A percentile compares a stretch with the other conserved stretches of the same genome.
phyloP scores from a whole-genome alignment of 2,797 vertebrate species.

The Loriculus beryllinus region DNA sequence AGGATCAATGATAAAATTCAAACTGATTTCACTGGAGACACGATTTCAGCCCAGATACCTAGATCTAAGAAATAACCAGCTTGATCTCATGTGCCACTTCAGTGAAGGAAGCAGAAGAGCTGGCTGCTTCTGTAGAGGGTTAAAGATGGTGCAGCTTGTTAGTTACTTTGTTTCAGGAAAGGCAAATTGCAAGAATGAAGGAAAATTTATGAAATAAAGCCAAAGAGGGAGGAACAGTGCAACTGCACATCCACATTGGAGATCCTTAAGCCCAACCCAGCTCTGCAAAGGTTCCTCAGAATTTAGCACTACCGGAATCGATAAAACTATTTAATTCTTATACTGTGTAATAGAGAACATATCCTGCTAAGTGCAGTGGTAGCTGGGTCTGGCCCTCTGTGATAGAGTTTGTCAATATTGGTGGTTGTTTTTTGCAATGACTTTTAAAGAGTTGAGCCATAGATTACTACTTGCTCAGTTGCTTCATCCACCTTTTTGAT shows the following conservation, averaged over 20 bases:
- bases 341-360: not conserved
- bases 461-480: not conserved
- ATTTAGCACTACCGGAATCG: not conserved
- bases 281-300: not conserved
- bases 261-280: not conserved
- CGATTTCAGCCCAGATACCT: not conserved
- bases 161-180: not conserved
- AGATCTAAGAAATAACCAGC: not conserved
- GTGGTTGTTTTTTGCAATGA: not conserved
- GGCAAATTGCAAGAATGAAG: not conserved
- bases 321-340: not conserved
- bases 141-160: not conserved
- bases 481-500: not conserved
- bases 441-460: not conserved
- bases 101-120: not conserved
- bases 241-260: not conserved
- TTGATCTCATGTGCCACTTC: not conserved
- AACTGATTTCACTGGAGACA: not conserved
- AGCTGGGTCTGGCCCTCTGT: not conserved
- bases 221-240: not conserved
- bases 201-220: not conserved
- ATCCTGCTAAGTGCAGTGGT: not conserved
- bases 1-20: not conserved
- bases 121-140: not conserved
- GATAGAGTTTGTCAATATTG: not conserved